Percentiles rank a stretch among this genome's conserved stretches.
These are phyloP conservation scores for Solenodon paradoxus DNA, from an alignment of 2,113 vertebrate genomes.

Conservation along the genomic window DNA sequence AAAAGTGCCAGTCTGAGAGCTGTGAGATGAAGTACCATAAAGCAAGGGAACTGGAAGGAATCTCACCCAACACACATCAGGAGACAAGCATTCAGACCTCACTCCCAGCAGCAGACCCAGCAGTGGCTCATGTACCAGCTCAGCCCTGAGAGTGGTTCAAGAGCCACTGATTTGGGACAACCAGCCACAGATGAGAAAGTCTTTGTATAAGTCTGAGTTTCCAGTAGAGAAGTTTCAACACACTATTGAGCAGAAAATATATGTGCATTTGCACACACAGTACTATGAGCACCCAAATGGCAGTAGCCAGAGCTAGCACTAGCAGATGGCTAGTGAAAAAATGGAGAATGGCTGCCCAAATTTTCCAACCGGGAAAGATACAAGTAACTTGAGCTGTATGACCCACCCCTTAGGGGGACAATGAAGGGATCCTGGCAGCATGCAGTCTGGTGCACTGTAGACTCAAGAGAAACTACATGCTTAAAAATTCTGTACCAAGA, in stretches of 20 bases:
- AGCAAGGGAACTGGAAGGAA: neutral
- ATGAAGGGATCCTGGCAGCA: no score
- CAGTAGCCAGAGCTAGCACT: neutral
- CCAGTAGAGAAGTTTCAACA: neutral
- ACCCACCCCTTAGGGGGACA: neutral
- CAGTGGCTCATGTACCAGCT: neutral
- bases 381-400: neutral
- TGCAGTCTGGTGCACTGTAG: no score
- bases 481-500: no score
- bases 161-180: neutral
- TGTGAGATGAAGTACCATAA: neutral
- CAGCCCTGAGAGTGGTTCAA: neutral
- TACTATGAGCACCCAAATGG: no score
- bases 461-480: no score
- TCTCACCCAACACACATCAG: accelerated
- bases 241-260: neutral
- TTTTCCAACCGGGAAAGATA: neutral
- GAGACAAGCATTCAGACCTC: neutral
- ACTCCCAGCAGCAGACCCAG: neutral
- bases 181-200: neutral
- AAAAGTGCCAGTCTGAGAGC: neutral
- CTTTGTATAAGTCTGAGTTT: neutral
- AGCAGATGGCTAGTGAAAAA: neutral
- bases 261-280: neutral
- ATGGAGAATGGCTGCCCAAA: neutral